Percentiles rank a stretch among this genome's conserved stretches.
phyloP scores from a whole-genome alignment of 2,888 invertebrate genomes.

The Pachycephus smyrnensis region DNA sequence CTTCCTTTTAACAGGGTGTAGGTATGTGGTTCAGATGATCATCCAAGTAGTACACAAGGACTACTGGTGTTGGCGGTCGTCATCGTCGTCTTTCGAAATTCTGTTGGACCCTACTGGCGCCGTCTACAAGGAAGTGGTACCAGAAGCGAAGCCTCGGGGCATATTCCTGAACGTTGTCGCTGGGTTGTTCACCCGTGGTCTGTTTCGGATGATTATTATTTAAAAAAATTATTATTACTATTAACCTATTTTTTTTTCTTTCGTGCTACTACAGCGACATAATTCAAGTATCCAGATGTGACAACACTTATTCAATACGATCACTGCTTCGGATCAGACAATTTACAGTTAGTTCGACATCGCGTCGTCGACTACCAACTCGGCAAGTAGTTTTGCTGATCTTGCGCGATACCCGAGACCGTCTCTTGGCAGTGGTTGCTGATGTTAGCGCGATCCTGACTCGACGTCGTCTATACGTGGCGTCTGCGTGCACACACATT shows the following conservation, averaged over 20 bases:
- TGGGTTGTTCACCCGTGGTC: not conserved
- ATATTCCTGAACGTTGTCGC: not conserved
- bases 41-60: not conserved
- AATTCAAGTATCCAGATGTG: not conserved
- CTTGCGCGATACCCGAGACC: slow-evolving; percentile 13
- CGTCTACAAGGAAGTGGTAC: slow-evolving; percentile 28
- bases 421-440: not conserved
- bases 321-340: not conserved
- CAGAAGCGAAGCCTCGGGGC: not conserved
- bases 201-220: not conserved
- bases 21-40: not conserved
- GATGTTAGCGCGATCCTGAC: not conserved
- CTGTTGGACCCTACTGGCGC: slow-evolving; percentile 29
- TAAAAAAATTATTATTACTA: not conserved
- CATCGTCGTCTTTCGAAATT: slow-evolving; percentile 32
- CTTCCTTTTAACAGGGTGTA: slow-evolving; percentile 17
- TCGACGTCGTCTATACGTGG: not conserved
- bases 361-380: not conserved
- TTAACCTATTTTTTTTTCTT: not conserved
- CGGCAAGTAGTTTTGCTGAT: slow-evolving; percentile 12
- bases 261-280: not conserved
- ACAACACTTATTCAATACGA: not conserved
- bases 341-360: slow-evolving; percentile 1
- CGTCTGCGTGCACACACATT: not conserved
- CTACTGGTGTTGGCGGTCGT: not conserved